Evolutionary conservation across 2,797 vertebrate species (phyloP), one percentile per base, ranked within the genome.

Genomic region (Balearica regulorum): DNA sequence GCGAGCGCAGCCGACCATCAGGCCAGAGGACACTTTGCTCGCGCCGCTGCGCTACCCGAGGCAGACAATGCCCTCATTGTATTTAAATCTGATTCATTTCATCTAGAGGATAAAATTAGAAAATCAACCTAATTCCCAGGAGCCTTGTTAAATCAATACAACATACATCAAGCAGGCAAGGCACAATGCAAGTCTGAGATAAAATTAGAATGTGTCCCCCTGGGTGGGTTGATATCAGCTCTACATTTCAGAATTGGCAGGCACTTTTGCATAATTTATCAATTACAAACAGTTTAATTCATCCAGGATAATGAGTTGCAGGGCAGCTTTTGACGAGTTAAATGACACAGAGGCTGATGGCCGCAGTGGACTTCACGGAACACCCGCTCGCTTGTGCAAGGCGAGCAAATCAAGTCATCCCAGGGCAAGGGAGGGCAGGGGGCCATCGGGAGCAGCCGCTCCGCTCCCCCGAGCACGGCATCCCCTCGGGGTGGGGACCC

Each of bases 61-160:
- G 88, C 90, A 87, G 89, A 72, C 93, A 81, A 71, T 33, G 83
- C 35, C 49, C 82, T 85, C 88, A 20, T 94, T 91, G 79, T 80
- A 44, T 87, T 93, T 69, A 68, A 94, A 94, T 89, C 96, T 97
- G 95, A 96, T 96, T 97, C 97, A 44, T 83, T 94, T 97, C 97
- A 96, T 96, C 97, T 83, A 29, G 93, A 96, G 97, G 97, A 95
- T 96, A 97, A 97, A 97, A 97, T 97, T 91, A 97, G 96, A 96
- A 76, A 96, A 96, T 79, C 96, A 96, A 68, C 80, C 94, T 46
- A 44, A 60, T 86, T 97, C 98, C 97, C 96, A 9, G 75, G 97
- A 96, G 97, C 93, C 97, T 97, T 95, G 97, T 98, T 98, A 97
- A 96, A 98, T 97, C 97, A 96, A 97, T 96, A 85, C 89, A 94